phyloP scores from a whole-genome alignment of 2,113 vertebrate species.

The Potamarius usumacintae region DNA sequence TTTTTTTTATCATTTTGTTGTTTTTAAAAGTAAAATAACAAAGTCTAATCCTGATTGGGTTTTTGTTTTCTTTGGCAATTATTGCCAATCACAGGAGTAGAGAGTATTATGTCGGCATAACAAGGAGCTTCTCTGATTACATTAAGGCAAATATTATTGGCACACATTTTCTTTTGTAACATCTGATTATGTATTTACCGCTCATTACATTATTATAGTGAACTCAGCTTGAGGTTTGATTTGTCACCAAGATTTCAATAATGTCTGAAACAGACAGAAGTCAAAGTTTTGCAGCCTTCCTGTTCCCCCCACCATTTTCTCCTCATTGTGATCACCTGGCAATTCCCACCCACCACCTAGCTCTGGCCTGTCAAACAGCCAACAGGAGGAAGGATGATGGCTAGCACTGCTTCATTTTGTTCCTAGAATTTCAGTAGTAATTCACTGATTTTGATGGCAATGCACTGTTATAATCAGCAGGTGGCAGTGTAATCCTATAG shows the following conservation, averaged over 20 bases:
- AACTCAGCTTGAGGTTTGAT: conserved; percentile 47
- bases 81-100: conserved; percentile 59
- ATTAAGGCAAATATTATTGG: conserved; percentile 98
- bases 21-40: background rate
- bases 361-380: background rate
- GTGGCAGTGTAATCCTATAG: conserved; percentile 63
- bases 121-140: conserved; percentile 64
- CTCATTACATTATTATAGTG: conserved; percentile 57
- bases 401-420: background rate
- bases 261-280: conserved; percentile 26
- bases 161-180: conserved; percentile 75
- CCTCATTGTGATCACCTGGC: background rate
- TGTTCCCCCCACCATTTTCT: background rate
- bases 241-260: conserved; percentile 27
- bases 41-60: conserved; percentile 54
- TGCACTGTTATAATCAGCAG: conserved; percentile 62
- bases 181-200: conserved; percentile 62
- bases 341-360: background rate
- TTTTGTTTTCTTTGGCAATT: conserved; percentile 74
- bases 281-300: background rate
- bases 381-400: background rate
- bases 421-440: background rate
- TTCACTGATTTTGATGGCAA: conserved; percentile 16
- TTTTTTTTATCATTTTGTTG: background rate
- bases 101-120: conserved; percentile 66